Conservation (phyloP, 2,888 invertebrate genomes). For the Vandiemenella viatica region DNA sequence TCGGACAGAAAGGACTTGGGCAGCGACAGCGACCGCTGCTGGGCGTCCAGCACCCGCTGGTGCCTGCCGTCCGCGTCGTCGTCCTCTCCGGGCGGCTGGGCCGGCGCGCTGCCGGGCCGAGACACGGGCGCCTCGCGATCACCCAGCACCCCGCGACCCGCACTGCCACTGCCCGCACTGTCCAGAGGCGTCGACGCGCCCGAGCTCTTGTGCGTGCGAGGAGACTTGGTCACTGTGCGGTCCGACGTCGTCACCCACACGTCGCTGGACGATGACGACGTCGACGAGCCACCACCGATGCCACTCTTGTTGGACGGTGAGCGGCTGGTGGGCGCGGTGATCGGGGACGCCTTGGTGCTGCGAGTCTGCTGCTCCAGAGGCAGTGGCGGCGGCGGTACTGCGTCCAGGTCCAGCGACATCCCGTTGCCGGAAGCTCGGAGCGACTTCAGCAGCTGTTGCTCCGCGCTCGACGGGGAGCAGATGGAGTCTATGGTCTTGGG, state of each 20-base stretch:
- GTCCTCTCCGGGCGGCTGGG: conserved; percentile 24
- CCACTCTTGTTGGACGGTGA: conserved; percentile 11
- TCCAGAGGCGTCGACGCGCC: conserved; percentile 37
- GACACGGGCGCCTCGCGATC: conserved; percentile 29
- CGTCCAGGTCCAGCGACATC: conserved; percentile 15
- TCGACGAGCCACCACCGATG: conserved; percentile 14
- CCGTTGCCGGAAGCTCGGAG: conserved; percentile 1
- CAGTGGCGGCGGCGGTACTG: conserved; percentile 17
- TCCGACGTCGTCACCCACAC: conserved; percentile 38
- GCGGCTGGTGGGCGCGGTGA: conserved; percentile 19
- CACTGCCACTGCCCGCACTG: conserved; percentile 19
- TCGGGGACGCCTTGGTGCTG: conserved; percentile 23
- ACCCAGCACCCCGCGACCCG: conserved; percentile 13
- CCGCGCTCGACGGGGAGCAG: neutral
- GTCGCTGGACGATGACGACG: conserved; percentile 37
- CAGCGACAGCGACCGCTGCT: conserved; percentile 36
- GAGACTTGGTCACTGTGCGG: conserved; percentile 32
- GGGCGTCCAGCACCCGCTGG: conserved; percentile 23
- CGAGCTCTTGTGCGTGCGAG: conserved; percentile 32
- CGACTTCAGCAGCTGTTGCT: neutral
- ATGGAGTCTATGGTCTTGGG: neutral
- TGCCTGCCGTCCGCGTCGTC: neutral
- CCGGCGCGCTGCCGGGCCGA: conserved; percentile 39
- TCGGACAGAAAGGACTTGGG: conserved; percentile 37
- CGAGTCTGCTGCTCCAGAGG: conserved; percentile 22